Base-by-base conservation (phyloP, 2,888 invertebrate genomes). In the Iselma pallidipennis region DNA sequence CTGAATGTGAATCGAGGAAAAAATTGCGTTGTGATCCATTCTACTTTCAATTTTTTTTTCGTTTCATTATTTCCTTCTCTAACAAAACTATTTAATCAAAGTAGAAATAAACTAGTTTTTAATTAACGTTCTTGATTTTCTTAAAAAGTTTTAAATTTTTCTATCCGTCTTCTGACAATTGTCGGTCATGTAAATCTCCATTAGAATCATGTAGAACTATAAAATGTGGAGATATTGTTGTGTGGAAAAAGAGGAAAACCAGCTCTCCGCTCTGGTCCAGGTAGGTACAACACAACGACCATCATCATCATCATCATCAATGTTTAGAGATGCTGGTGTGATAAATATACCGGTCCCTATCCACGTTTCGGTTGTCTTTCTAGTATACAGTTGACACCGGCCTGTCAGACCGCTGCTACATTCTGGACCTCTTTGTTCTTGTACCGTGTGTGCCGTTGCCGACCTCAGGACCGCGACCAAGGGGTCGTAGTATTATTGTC, bases 341-440 rank as follows among this genome's bases (percentile, higher is more conserved):
- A 76, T 76, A 76, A 75, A 66, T 68, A 73, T 74, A 74, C 71
- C 74, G 74, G 72, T 74, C 74, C 50, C 63, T 54, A 51, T 42
- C 65, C 66, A 66, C 67, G 66, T 68, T 67, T 71, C 68, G 69
- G 68, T 66, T 66, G 65, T 64, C 69, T 70, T 68, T 70, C 70
- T 66, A 63, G 67, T 69, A 68, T 68, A 71, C 71, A 68, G 76
- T 75, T 76, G 77, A 76, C 76, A 76, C 76, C 76, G 75, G 75
- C 72, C 74, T 74, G 73, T 74, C 71, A 74, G 69, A 70, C 71
- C 67, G 69, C 71, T 66, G 69, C 69, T 66, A 69, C 65, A 68
- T 68, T 71, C 69, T 69, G 70, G 71, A 56, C 65, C 21, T 66
- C 71, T 75, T 74, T 76, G 74, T 75, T 72, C 71, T 71, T 69